Conservation (phyloP, 2,888 invertebrate genomes). For the Dione juno region DNA sequence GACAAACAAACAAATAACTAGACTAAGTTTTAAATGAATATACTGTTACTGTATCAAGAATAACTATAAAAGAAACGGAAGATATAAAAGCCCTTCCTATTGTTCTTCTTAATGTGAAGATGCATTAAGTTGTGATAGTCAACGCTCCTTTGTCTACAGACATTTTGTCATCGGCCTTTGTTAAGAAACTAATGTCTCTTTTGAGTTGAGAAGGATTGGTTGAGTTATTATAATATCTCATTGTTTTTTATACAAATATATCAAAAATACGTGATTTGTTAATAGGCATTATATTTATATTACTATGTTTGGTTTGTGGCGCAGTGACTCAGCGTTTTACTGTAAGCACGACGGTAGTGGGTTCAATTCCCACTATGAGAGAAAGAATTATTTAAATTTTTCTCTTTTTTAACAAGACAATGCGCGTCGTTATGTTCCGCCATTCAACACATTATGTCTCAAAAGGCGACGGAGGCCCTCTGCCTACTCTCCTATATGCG, state of each 20-base stretch:
- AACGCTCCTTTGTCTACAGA: constrained; percentile 58
- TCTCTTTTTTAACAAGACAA: too few relatives aligned
- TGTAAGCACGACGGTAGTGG: too few relatives aligned
- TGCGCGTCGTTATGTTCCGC: too few relatives aligned
- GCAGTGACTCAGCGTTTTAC: too few relatives aligned
- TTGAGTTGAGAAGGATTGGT: constrained; percentile 63
- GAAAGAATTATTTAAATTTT: too few relatives aligned
- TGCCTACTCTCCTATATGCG: too few relatives aligned
- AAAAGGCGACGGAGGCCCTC: too few relatives aligned
- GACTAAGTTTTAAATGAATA: constrained; percentile 19
- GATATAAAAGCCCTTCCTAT: constrained; percentile 35
- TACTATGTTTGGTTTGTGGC: too few relatives aligned
- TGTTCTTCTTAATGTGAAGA: constrained; percentile 40
- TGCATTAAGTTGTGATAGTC: constrained; percentile 37
- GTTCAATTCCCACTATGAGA: too few relatives aligned
- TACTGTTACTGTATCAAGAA: constrained; percentile 25
- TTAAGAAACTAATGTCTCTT: constrained; percentile 72
- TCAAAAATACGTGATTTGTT: background rate
- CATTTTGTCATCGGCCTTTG: constrained; percentile 76
- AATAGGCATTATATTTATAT: background rate
- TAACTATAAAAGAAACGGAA: constrained; percentile 32
- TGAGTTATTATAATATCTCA: constrained; percentile 20
- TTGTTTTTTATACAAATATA: background rate
- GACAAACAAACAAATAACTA: constrained; percentile 5
- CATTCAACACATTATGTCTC: too few relatives aligned